These are phyloP conservation scores for Nesoenas mayeri DNA, from an alignment of 2,113 vertebrate genomes.

Conservation along the genomic window DNA sequence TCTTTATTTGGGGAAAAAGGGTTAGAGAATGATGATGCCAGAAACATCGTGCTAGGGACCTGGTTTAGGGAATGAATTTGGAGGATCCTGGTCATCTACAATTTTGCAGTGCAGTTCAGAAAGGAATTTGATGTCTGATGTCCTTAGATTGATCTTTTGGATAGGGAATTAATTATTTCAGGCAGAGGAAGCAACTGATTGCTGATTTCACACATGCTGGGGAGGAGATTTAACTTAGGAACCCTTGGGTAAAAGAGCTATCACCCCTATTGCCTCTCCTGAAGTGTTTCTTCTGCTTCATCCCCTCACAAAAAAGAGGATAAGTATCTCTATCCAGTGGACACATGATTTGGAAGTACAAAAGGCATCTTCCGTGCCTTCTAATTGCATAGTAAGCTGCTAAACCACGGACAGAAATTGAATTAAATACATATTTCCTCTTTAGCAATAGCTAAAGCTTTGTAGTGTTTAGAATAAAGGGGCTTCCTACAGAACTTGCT, in stretches of 20 bases:
- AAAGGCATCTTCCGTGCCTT: background rate
- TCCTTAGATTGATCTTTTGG: background rate
- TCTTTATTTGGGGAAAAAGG: background rate
- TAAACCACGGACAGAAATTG: background rate
- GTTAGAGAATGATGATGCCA: background rate
- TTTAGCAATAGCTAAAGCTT: background rate
- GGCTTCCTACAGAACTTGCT: background rate
- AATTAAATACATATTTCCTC: background rate
- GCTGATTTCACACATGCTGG: background rate
- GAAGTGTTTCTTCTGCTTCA: background rate
- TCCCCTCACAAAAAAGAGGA: background rate
- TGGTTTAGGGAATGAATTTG: background rate
- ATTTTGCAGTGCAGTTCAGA: background rate
- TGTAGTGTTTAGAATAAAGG: background rate
- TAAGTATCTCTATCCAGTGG: background rate
- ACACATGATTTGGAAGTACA: background rate
- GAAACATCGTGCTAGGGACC: background rate
- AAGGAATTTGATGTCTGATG: background rate
- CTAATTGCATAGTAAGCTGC: background rate
- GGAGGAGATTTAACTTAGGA: background rate
- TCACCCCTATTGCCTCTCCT: background rate
- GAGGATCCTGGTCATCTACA: background rate
- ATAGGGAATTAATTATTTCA: background rate
- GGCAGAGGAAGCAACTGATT: background rate
- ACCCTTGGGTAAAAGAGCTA: background rate